phyloP scores from a whole-genome alignment of 2,113 vertebrate genomes.

The Clarias macrocephalus region DNA sequence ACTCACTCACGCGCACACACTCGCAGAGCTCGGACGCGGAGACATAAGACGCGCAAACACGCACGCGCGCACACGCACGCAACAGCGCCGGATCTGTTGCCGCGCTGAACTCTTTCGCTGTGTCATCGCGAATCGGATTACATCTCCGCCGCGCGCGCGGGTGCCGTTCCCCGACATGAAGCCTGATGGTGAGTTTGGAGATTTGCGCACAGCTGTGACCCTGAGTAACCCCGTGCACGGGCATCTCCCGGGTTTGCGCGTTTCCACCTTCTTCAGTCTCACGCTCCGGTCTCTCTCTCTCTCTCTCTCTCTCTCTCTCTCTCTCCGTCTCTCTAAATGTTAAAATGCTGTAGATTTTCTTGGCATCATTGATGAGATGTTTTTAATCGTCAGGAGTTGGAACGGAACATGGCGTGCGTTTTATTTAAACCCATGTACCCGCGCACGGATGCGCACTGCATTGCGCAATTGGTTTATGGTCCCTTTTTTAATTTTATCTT shows the following conservation, averaged over 20 bases:
- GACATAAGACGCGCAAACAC: background rate
- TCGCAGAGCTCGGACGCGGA: background rate
- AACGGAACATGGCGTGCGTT: too few species aligned
- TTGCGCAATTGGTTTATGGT: too few species aligned
- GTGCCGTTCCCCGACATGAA: background rate
- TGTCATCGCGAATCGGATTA: conserved; percentile 1
- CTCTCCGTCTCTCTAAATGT: too few species aligned
- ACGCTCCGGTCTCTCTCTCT: too few species aligned
- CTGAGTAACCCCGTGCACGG: background rate
- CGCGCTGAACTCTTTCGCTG: background rate
- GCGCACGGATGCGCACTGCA: too few species aligned
- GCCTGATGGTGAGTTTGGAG: conserved; percentile 20
- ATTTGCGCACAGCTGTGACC: conserved; percentile 16
- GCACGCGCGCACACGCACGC: background rate
- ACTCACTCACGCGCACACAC: background rate
- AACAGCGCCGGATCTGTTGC: background rate
- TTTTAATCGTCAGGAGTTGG: too few species aligned
- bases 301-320: too few species aligned
- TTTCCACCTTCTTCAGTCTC: background rate
- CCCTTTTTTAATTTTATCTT: background rate
- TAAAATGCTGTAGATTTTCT: too few species aligned
- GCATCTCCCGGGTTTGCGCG: background rate
- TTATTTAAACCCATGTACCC: too few species aligned
- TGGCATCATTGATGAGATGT: background rate
- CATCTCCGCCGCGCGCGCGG: background rate